Evolutionary conservation across 2,888 invertebrate genomes (phyloP).

Genomic region (Eupelmus urozonus): DNA sequence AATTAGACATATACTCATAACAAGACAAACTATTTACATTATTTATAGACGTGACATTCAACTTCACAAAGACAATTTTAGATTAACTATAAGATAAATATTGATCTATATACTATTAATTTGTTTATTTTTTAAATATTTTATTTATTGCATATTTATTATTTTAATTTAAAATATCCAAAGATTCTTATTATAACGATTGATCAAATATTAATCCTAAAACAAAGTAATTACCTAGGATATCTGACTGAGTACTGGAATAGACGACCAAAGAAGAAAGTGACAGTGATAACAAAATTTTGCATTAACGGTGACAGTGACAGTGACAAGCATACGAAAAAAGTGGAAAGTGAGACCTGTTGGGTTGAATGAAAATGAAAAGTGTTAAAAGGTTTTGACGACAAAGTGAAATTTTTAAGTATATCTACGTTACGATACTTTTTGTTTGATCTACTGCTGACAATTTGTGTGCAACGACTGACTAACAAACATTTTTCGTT

Average conservation of each 20-base stretch:
- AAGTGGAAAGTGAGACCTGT: conserved; percentile 33
- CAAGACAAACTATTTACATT: too few relatives aligned
- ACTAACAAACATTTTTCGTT: background rate
- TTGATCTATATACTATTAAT: background rate
- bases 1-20: too few relatives aligned
- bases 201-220: conserved; percentile 8
- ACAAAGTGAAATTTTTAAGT: conserved; percentile 38
- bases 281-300: conserved; percentile 43
- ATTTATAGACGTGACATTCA: too few relatives aligned
- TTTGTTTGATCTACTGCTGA: conserved; percentile 23
- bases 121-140: background rate
- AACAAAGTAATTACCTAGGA: conserved; percentile 9
- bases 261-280: conserved; percentile 21
- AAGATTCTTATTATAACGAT: conserved; percentile 35
- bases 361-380: conserved; percentile 26
- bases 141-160: background rate
- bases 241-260: background rate
- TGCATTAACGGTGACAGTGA: conserved; percentile 56
- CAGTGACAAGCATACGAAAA: conserved; percentile 47
- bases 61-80: too few relatives aligned
- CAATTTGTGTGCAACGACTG: conserved; percentile 8
- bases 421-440: conserved; percentile 9
- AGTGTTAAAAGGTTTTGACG: conserved; percentile 7
- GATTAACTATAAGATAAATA: too few relatives aligned
- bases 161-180: conserved; percentile 10